These are phyloP conservation scores for Epiblema foenella DNA, from an alignment of 2,888 invertebrate genomes.

Conservation along the genomic window DNA sequence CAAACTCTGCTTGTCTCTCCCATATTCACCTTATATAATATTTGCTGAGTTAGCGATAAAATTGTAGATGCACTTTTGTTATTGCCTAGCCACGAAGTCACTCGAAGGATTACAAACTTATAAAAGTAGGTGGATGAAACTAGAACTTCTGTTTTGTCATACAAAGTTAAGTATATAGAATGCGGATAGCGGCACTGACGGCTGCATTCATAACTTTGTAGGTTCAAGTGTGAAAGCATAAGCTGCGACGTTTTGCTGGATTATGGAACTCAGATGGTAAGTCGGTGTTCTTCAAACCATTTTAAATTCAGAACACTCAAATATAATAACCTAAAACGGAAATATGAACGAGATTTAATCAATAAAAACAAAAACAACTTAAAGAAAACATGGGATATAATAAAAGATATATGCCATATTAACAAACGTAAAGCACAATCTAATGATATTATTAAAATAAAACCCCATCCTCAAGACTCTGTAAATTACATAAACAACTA, in stretches of 20 bases:
- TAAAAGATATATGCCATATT: too few species aligned
- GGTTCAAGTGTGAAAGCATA: constrained; percentile 1
- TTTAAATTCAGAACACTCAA: constrained; percentile 3
- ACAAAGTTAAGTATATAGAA: neutral
- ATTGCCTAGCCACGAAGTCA: neutral
- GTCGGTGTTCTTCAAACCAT: neutral
- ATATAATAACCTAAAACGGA: too few species aligned
- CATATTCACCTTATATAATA: constrained; percentile 7
- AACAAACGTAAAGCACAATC: too few species aligned
- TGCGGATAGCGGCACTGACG: neutral
- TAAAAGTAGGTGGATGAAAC: neutral
- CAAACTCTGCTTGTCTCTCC: too few species aligned
- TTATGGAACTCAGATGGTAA: constrained; percentile 8
- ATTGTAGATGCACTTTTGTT: constrained; percentile 29
- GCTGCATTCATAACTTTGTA: constrained; percentile 6
- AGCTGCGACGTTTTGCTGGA: constrained; percentile 1
- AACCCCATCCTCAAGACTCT: too few species aligned
- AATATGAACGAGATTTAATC: too few species aligned
- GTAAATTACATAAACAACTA: too few species aligned
- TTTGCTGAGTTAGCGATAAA: constrained; percentile 20
- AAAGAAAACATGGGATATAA: too few species aligned
- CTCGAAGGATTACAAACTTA: constrained; percentile 6
- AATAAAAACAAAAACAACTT: too few species aligned
- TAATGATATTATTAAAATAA: too few species aligned
- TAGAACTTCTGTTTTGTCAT: neutral